Evolutionary conservation across 2,888 invertebrate genomes (phyloP), one percentile per base, ranked within the genome.

Genomic region (Leptodirus hochenwartii): DNA sequence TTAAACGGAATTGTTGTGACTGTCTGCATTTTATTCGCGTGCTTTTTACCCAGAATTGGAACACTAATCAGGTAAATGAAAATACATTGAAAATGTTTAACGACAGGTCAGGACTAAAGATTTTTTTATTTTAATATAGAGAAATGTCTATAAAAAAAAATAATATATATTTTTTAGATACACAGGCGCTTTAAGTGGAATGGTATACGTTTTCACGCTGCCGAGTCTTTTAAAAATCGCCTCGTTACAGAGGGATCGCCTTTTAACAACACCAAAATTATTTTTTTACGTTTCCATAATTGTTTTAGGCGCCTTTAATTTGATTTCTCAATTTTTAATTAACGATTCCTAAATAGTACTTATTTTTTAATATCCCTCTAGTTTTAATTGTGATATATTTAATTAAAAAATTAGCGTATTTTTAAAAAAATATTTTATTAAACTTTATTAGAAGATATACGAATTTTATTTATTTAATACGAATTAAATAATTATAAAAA

Each of bases 171-270:
- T 33, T 52, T 61, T 39, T 53, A 80, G 87, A 43, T 88, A 82
- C 53, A 82, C 84, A 1, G 90, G 90, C 25, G 82, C 88, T 1
- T 58, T 87, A 12, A 82, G 84, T 45, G 90, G 90, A 0, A 58
- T 88, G 29, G 72, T 85, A 1, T 87, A 87, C 51, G 69, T 90
- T 6, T 90, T 90, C 55, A 69, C 82, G 1, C 58, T 90, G 13
- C 90, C 90, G 0, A 73, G 78, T 34, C 47, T 80, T n/a, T 61
- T 88, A 8, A 75, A 84, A 45, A 57, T 85, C 35, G 65, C 69
- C 3, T 73, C 76, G 2, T 57, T 75, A 16, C 61, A 65, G 32
- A 58, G 67, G n/a, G 59, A 70, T 27, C 64, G 68, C 3, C 48
- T 58, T 29, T 56, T 82, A 5, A 70, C 71, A 0, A 43, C 54